These are phyloP conservation scores for Polylopha cassiicola DNA, from an alignment of 2,888 invertebrate species.

Conservation along the genomic window DNA sequence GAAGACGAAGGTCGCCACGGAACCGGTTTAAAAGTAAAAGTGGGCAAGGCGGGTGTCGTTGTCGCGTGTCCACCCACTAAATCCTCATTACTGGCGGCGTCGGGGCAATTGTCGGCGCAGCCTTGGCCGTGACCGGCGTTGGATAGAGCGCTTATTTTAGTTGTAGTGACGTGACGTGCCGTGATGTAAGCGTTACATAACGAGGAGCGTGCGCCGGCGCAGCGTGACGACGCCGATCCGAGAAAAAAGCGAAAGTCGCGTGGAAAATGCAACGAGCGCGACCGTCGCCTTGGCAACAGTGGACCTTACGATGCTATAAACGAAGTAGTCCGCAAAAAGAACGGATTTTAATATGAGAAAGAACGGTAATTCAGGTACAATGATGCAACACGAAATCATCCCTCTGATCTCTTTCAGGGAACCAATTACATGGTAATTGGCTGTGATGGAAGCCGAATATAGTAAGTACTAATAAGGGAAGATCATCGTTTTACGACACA, in stretches of 20 bases:
- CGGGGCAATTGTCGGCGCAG: conserved; percentile 68
- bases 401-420: conserved; percentile 28
- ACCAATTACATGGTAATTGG: conserved; percentile 41
- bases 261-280: conserved; percentile 48
- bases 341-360: too few species aligned
- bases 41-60: conserved; percentile 43
- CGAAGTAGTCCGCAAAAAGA: too few species aligned
- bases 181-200: conserved; percentile 65
- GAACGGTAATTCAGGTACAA: too few species aligned
- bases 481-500: conserved; percentile 38
- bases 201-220: conserved; percentile 49
- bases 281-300: conserved; percentile 13
- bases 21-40: conserved; percentile 75
- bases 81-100: conserved; percentile 67
- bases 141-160: conserved; percentile 72
- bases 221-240: conserved; percentile 41
- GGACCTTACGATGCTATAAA: too few species aligned
- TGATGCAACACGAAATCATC: conserved; percentile 10
- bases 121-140: conserved; percentile 74
- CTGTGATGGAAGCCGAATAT: conserved; percentile 32
- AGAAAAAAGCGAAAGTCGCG: conserved; percentile 70
- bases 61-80: conserved; percentile 71
- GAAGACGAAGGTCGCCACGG: conserved; percentile 52
- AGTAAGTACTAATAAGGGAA: conserved; percentile 36
- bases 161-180: conserved; percentile 67